Base-by-base conservation (phyloP, 2,797 vertebrate species). In the Cercopithecus hamlyni region DNA sequence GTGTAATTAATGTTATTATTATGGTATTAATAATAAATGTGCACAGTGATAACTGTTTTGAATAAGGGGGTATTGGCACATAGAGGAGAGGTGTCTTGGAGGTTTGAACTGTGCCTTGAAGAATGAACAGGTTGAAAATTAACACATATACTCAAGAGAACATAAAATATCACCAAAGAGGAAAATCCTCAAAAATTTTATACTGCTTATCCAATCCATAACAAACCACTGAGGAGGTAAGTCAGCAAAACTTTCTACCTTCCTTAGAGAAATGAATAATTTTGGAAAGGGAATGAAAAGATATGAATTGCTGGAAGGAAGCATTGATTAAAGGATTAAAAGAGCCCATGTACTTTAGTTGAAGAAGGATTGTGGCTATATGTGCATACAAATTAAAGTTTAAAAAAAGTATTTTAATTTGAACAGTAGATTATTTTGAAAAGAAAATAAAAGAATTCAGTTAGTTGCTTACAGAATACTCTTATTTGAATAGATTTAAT, bases 301-400 rank as follows among this genome's bases (percentile, higher is more conserved):
- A 61, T 87, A 88, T n/a, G 26, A 93, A 95, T 73, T 93, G 55
- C 57, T 94, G 4, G 57, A 96, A 93, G 61, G 33, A 95, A 89
- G 9, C 97, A 93, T 77, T 76, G 43, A 95, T 79, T 73, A 93
- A 95, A 93, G 58, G 48, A 92, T 94, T 94, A 88, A 95, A 88
- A 76, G 50, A 84, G 50, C 61, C 13, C 57, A 4, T 75, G 24
- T 93, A 83, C 36, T 86, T 81, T 61, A 30, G 20, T 39, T 87
- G 20, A 95, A 93, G 79, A 92, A 91, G 81, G 36, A 72, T n/a
- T 95, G 8, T 88, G 36, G 20, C 27, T 95, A 1, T 80, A 45
- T 79, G 43, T 88, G 87, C 30, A 85, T 20, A 97, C 24, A 89
- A 91, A 93, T 88, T 88, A 92, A 86, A 70, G 67, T 88, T 82